These are phyloP conservation scores for Chrysochloris asiatica DNA, from an alignment of 2,113 vertebrate genomes.

Conservation along the genomic window DNA sequence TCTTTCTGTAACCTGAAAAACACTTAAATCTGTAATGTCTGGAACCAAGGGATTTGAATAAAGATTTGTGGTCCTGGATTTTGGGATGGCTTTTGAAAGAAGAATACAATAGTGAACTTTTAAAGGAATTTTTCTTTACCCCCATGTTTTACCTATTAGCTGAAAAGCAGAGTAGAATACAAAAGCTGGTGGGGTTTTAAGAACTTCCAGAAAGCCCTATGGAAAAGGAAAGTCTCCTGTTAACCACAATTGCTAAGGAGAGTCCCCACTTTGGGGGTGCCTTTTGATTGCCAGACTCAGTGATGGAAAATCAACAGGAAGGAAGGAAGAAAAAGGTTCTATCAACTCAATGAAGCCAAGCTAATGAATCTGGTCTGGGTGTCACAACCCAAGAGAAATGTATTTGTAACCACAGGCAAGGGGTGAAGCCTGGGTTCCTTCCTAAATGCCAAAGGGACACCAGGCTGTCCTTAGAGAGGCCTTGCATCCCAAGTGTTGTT, in stretches of 20 bases:
- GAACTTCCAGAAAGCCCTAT: neutral
- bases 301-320: constrained; percentile 45
- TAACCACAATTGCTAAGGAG: neutral
- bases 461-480: neutral
- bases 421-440: constrained; percentile 43
- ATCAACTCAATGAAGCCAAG: constrained; percentile 13
- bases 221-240: neutral
- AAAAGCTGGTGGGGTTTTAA: neutral
- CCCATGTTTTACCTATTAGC: neutral
- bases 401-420: neutral
- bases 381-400: constrained; percentile 62
- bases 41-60: neutral
- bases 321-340: constrained; percentile 62
- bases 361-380: constrained; percentile 44
- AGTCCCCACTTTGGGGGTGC: neutral
- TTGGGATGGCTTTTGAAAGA: neutral
- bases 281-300: neutral
- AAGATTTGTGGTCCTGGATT: neutral
- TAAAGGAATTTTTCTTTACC: neutral
- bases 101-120: neutral
- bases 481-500: neutral
- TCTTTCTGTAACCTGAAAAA: neutral
- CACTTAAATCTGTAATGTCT: neutral
- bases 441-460: neutral
- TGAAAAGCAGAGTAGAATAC: neutral